Evolutionary conservation across 2,888 invertebrate species (phyloP), one percentile per base, ranked within the genome.

Genomic region (Lasioglossum villosulum): DNA sequence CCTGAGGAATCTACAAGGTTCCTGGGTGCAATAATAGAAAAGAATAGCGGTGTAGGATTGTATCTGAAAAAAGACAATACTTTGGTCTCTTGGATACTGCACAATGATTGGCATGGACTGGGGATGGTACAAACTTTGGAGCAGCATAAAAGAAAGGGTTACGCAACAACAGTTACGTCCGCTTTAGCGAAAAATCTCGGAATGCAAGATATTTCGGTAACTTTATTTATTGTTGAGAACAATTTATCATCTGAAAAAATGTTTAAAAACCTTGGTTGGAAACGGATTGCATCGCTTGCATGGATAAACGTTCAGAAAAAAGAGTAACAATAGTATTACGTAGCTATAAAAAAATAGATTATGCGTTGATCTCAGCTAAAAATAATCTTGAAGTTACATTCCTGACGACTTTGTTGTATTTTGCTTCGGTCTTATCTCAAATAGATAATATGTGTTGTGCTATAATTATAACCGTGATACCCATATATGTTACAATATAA

Each of bases 71-170:
- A 91, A 45, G 92, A 92, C 75, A 78, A 94, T 77, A 88, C 92
- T 83, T 85, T 95, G 72, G 92, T 95, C 10, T 93, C 95, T 16
- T 95, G 95, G 95, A 91, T 90, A 19, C 70, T 95, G 30, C 93
- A 93, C 75, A 94, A 93, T 79, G 93, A 94, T 48, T 92, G 93
- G 78, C 93, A 94, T 30, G 94, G 93, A 34, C 73, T 95, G 63
- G 93, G 93, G 30, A 89, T 94, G 10, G 89, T 95, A 42, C 95
- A 95, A 83, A 95, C 95, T 2, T 84, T 92, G 12, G 92, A 94
- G 4, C 89, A 91, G 30, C 90, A 95, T 78, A 94, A 90, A 83
- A 89, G 94, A 70, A 95, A 92, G 83, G 95, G 95, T 39, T 95
- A 95, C 84, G 95, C 93, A 6, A 92, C 89, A 84, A 86, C 95